Base-by-base conservation (phyloP, 2,888 invertebrate genomes). In the Urechis unicinctus region DNA sequence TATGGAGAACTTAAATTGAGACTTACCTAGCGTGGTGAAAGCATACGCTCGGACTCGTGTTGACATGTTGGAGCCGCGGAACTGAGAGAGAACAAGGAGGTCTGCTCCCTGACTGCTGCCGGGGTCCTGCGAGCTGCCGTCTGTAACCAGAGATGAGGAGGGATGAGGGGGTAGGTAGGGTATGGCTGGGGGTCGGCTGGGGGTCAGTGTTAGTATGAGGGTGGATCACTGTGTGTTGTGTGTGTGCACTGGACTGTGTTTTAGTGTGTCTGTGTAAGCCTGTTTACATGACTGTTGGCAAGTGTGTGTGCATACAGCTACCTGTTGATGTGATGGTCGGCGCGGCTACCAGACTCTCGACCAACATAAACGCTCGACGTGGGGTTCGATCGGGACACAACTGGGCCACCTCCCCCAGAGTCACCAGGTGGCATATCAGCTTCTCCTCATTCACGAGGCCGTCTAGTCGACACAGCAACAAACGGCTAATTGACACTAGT, bases 391-490 rank as follows among this genome's bases (percentile, higher is more conserved):
- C 66, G 0, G 81, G 80, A 54, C 76, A 77, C 25, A 79, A 68
- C 64, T 78, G 78, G 3, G 69, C 68, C 1, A 74, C 67, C 59
- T 75, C 81, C 29, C 80, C 81, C 43, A 81, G 65, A 0, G 78
- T 78, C 58, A 77, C 73, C 53, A 81, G 65, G 56, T 76, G 71
- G 41, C 72, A 64, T 3, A 77, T 67, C 5, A 77, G 60, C 50
- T 60, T 50, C 42, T 77, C 77, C 58, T 79, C 79, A 42, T 75
- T 68, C 13, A 61, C 56, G 1, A 56, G 42, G 21, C 59, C 61
- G 42, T 60, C 70, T 66, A 55, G 17, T 52, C 50, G 29, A 41
- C 41, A 28, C 29, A 44, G n/a, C 24, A 2, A 6, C 26, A n/a
- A n/a, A n/a, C n/a, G 3, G 44, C n/a, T 17, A 36, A n/a, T n/a